phyloP scores from a whole-genome alignment of 2,797 vertebrate genomes.

The Thunnus albacares region DNA sequence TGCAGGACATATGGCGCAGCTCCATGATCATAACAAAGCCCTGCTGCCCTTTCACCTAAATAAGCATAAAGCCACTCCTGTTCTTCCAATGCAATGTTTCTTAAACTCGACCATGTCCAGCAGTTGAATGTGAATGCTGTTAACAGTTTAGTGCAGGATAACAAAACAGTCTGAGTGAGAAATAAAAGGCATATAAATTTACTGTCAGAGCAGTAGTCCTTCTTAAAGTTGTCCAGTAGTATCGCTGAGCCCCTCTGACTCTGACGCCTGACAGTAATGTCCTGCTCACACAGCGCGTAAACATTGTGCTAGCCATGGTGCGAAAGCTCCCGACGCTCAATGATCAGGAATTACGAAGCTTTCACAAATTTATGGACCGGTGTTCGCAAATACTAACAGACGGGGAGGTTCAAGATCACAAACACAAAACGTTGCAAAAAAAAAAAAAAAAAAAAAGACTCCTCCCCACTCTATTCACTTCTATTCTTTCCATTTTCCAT shows the following conservation, averaged over 20 bases:
- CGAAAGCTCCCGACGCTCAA: fast-evolving
- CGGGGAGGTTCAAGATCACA: constrained; percentile 49
- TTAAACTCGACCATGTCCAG: too few species aligned
- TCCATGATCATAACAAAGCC: background rate
- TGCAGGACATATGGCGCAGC: background rate
- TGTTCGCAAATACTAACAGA: background rate
- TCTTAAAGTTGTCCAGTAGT: constrained; percentile 41
- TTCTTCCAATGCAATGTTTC: background rate
- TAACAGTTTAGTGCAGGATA: background rate
- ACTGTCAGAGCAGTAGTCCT: constrained; percentile 55
- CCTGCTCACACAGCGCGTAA: constrained; percentile 37
- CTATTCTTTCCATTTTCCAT: too few species aligned
- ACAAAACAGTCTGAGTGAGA: background rate
- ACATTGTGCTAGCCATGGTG: constrained; percentile 53
- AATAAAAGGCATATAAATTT: constrained; percentile 28
- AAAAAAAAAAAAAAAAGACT: too few species aligned
- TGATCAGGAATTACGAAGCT: fast-evolving
- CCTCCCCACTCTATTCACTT: too few species aligned
- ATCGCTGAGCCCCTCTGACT: background rate
- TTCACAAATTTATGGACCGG: background rate
- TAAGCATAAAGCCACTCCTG: background rate
- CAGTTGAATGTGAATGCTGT: fast-evolving
- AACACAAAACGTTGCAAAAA: background rate
- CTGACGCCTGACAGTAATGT: constrained; percentile 21
- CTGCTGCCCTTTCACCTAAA: constrained; percentile 47